Evolutionary conservation across 2,113 vertebrate genomes (phyloP).

Genomic region (Seriola rivoliana): DNA sequence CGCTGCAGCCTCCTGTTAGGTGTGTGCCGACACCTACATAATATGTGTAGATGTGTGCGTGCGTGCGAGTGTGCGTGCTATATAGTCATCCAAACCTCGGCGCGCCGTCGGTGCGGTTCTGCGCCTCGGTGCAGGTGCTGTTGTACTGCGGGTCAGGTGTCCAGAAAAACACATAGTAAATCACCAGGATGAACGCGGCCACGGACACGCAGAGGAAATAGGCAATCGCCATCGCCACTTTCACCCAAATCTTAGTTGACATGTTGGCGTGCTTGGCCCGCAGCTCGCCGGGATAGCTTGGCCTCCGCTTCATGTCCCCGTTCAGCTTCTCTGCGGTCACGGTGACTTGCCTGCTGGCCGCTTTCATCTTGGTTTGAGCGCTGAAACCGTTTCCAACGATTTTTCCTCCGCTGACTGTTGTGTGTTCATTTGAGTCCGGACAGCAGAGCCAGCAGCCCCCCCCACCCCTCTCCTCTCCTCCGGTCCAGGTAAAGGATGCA

Average conservation of each 20-base stretch:
- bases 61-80: constrained; percentile 6
- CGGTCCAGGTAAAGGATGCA: not conserved
- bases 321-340: constrained; percentile 73
- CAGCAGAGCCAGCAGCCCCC: constrained; percentile 26
- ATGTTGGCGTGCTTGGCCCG: constrained; percentile 82
- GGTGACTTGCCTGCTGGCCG: constrained; percentile 57
- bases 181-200: constrained; percentile 88
- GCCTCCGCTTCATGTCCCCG: constrained; percentile 82
- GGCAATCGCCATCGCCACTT: constrained; percentile 88
- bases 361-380: constrained; percentile 72
- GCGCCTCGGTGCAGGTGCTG: constrained; percentile 53
- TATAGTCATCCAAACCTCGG: constrained; percentile 41
- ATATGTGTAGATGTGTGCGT: constrained; percentile 20
- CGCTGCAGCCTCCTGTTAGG: constrained; percentile 54
- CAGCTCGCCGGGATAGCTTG: constrained; percentile 87
- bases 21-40: constrained; percentile 52
- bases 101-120: constrained; percentile 61
- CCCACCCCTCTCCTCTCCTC: not conserved
- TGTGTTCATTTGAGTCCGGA: constrained; percentile 64
- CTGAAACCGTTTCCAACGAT: not conserved
- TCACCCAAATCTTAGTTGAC: constrained; percentile 88
- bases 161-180: constrained; percentile 92
- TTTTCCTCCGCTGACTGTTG: constrained; percentile 10
- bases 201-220: constrained; percentile 91
- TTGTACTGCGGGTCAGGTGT: constrained; percentile 59